These are phyloP conservation scores for Pipistrellus nathusii DNA, from an alignment of 2,797 vertebrate genomes.

Conservation along the genomic window DNA sequence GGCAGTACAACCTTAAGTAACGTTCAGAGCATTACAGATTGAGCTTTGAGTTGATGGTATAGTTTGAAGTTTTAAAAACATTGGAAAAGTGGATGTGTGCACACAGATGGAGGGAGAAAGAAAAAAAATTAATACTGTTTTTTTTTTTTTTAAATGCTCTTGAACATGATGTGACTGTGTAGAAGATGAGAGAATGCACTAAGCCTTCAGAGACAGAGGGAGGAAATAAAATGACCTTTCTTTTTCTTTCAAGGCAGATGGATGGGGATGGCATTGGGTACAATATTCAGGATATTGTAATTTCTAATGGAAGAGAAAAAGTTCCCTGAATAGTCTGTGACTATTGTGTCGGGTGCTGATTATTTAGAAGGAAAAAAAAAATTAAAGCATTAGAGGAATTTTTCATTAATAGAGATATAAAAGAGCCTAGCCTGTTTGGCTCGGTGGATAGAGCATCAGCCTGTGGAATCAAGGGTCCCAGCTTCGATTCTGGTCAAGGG, in stretches of 20 bases:
- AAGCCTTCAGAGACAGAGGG: neutral
- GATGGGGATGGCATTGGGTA: neutral
- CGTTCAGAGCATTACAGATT: neutral
- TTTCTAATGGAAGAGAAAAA: constrained; percentile 54
- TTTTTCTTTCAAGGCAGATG: neutral
- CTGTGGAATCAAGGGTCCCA: too few relatives aligned
- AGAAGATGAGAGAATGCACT: neutral
- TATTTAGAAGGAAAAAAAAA: neutral
- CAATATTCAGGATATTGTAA: constrained; percentile 11
- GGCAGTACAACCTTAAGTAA: neutral
- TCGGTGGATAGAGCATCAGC: too few relatives aligned
- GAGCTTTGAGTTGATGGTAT: constrained; percentile 17
- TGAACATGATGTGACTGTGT: constrained; percentile 1
- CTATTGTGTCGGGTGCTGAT: constrained; percentile 2
- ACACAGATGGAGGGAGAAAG: neutral
- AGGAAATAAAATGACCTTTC: neutral
- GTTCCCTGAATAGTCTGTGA: constrained; percentile 7
- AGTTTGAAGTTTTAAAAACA: constrained; percentile 14
- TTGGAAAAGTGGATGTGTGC: neutral
- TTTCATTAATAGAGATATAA: neutral
- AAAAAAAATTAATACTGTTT: constrained; percentile 24
- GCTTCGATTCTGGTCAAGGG: too few relatives aligned
- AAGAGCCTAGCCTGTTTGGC: too few relatives aligned
- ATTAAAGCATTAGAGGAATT: neutral
- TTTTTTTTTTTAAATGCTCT: neutral